A percentile compares a stretch with the other conserved stretches of the same genome.
Evolutionary conservation across 2,797 vertebrate genomes (phyloP).

Genomic region (Thripadectes ignobilis): DNA sequence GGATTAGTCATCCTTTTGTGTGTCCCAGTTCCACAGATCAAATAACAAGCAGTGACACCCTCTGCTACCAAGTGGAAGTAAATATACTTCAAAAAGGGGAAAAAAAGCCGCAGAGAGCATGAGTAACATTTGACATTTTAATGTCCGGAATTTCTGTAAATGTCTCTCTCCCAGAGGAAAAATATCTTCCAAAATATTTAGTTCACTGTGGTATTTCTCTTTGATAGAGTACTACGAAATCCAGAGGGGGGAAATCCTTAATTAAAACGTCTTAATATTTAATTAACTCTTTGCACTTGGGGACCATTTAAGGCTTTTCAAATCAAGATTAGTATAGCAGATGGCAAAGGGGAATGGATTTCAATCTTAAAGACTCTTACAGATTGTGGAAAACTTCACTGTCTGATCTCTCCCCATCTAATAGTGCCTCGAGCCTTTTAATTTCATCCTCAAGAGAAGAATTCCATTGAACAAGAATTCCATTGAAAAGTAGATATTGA

Average conservation of each 20-base stretch:
- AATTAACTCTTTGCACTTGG: constrained; percentile 54
- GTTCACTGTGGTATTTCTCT: constrained; percentile 56
- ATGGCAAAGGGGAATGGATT: not conserved
- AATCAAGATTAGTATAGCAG: not conserved
- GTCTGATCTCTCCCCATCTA: not conserved
- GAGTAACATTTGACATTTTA: constrained; percentile 81
- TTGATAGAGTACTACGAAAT: constrained; percentile 61
- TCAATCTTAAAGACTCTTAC: not conserved
- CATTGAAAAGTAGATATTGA: not conserved
- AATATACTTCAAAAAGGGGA: constrained; percentile 65
- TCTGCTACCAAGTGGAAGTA: constrained; percentile 71
- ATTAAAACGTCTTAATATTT: constrained; percentile 53
- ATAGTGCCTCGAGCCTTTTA: not conserved
- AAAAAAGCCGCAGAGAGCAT: constrained; percentile 53
- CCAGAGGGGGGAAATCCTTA: constrained; percentile 11
- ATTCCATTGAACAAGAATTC: not conserved
- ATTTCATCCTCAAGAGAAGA: not conserved
- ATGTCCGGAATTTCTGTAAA: constrained; percentile 63
- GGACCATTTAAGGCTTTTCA: constrained; percentile 2
- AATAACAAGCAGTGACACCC: constrained; percentile 73
- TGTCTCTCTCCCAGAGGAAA: constrained; percentile 66
- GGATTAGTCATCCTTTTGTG: constrained; percentile 78
- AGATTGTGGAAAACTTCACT: not conserved
- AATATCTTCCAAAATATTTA: constrained; percentile 69
- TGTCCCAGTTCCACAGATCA: constrained; percentile 70